Conservation (phyloP, 2,797 vertebrate genomes). For the Enteromius fasciolatus region DNA sequence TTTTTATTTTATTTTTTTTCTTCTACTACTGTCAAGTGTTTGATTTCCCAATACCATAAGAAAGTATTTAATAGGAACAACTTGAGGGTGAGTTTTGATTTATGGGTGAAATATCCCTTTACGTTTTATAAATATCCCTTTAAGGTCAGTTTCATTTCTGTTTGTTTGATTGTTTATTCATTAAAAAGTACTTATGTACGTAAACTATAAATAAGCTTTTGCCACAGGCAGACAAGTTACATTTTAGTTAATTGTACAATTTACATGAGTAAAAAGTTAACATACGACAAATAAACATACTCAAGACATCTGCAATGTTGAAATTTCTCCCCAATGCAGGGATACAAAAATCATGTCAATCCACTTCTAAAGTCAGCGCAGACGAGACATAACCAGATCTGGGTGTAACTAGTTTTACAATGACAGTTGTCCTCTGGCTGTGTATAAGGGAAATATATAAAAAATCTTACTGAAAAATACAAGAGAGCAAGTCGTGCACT, state of each 20-base stretch:
- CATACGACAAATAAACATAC: not conserved
- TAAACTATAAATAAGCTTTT: not conserved
- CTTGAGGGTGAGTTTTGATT: not conserved
- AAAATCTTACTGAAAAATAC: not conserved
- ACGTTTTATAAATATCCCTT: not conserved
- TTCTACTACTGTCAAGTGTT: not conserved
- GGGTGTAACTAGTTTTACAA: not conserved
- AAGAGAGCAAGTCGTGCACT: not conserved
- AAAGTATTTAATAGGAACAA: not conserved
- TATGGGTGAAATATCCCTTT: not conserved
- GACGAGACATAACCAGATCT: not conserved
- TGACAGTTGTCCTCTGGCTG: not conserved
- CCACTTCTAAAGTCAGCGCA: not conserved
- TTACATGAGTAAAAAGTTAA: not conserved
- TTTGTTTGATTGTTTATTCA: not conserved
- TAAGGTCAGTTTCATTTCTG: not conserved
- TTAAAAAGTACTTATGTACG: not conserved
- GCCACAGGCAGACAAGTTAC: not conserved
- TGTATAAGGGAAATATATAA: not conserved
- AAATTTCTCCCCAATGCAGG: not conserved
- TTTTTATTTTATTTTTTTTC: not conserved
- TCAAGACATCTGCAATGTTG: not conserved
- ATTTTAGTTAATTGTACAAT: not conserved
- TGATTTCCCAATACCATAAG: not conserved
- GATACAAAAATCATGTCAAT: not conserved